phyloP scores from a whole-genome alignment of 1,140 invertebrate species.

The Zaprionus vittiger region DNA sequence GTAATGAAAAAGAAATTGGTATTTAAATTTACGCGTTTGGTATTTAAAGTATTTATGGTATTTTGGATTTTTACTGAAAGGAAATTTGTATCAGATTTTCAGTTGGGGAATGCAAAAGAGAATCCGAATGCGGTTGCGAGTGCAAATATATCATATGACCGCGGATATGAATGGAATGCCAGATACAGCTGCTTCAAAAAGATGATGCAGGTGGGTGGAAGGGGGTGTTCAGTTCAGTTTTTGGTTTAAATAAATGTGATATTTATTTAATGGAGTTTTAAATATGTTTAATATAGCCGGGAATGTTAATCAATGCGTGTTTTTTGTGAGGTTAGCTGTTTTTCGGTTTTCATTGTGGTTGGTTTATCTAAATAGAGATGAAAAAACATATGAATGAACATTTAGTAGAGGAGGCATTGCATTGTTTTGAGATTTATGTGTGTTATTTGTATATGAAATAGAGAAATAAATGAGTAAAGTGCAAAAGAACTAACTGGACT shows the following conservation, averaged over 20 bases:
- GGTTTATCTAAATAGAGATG: not conserved
- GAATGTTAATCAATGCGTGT: not conserved
- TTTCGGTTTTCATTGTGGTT: not conserved
- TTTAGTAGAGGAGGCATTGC: not conserved
- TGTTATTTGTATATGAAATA: too few species aligned
- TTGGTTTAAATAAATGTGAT: not conserved
- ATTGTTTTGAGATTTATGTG: not conserved
- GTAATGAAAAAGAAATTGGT: not conserved
- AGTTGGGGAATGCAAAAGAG: not conserved
- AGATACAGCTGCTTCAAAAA: not conserved
- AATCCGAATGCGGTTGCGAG: slow-evolving; percentile 13
- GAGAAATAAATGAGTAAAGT: too few species aligned
- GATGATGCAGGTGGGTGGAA: too few species aligned
- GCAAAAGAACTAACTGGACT: too few species aligned
- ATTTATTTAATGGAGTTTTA: slow-evolving; percentile 5
- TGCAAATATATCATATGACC: slow-evolving; percentile 34
- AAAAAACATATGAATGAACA: not conserved
- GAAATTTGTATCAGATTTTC: not conserved
- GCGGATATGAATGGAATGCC: not conserved
- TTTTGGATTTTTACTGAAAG: slow-evolving; percentile 6
- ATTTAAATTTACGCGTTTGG: slow-evolving; percentile 13
- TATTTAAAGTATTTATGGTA: slow-evolving; percentile 5
- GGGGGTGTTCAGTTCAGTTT: not conserved
- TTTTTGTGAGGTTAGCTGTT: not conserved
- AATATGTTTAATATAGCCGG: slow-evolving; percentile 3